Evolutionary conservation across 2,113 vertebrate genomes (phyloP).

Genomic region (Irena cyanogastra): DNA sequence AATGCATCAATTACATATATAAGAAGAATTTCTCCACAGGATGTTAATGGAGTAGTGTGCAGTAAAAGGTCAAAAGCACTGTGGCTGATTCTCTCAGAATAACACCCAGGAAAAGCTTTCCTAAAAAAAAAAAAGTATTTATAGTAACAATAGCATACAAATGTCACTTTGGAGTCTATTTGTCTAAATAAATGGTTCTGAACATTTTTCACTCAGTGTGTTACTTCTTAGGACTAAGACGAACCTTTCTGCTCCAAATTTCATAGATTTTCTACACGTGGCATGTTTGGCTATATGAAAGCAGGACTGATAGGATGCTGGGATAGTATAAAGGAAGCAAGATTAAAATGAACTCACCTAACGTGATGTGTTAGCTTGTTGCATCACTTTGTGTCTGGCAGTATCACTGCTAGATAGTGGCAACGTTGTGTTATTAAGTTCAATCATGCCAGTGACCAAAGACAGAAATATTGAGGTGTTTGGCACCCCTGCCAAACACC

Average conservation of each 20-base stretch:
- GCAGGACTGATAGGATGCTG: not conserved
- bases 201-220: not conserved
- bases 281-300: not conserved
- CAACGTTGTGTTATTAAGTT: not conserved
- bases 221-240: not conserved
- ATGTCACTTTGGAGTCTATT: conserved; percentile 7
- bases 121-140: conserved; percentile 30
- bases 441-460: not conserved
- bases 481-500: not conserved
- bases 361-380: not conserved
- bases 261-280: not conserved
- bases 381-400: not conserved
- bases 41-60: conserved; percentile 27
- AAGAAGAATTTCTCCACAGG: not conserved
- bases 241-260: not conserved
- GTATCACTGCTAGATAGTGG: not conserved
- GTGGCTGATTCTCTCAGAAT: conserved; percentile 21
- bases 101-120: conserved; percentile 36
- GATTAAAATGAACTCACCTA: not conserved
- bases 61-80: conserved; percentile 49
- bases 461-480: not conserved
- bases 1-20: conserved; percentile 43
- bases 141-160: not conserved
- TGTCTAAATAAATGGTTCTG: conserved; percentile 9
- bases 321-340: not conserved